phyloP scores from a whole-genome alignment of 2,797 vertebrate genomes.

The Anolis apletophallus region DNA sequence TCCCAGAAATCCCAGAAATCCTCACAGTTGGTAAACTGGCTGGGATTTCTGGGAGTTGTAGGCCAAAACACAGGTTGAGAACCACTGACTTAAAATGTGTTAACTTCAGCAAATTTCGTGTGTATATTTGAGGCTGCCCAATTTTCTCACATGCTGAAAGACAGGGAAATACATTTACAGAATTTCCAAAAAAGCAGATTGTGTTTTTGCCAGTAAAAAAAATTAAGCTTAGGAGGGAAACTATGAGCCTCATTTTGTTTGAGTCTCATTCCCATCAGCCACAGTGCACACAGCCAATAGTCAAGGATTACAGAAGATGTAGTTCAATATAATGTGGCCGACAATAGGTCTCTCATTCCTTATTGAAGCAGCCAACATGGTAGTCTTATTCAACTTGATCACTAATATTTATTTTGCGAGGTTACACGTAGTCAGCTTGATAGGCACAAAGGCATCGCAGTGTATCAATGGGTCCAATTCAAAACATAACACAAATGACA shows the following conservation, averaged over 20 bases:
- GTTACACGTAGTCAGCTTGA: background rate
- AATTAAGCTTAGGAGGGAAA: background rate
- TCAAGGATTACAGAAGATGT: no score
- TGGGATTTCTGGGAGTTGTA: no score
- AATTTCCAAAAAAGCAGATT: background rate
- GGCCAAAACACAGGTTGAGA: no score
- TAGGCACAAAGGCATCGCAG: background rate
- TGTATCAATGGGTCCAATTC: background rate
- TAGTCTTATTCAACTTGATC: constrained; percentile 6
- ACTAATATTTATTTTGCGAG: background rate
- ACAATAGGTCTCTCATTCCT: background rate
- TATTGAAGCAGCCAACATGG: constrained; percentile 10
- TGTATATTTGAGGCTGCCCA: background rate
- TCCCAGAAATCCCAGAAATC: no score
- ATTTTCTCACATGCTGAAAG: constrained; percentile 22
- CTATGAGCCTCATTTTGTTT: background rate
- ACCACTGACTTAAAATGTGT: background rate
- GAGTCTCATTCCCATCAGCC: background rate
- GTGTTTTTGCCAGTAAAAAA: background rate
- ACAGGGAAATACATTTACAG: constrained; percentile 1
- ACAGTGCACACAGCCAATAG: no score
- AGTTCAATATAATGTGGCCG: no score
- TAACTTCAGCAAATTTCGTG: background rate
- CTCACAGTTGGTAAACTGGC: no score
- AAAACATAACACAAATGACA: background rate